phyloP scores from a whole-genome alignment of 2,797 vertebrate species.

The Hylomyscus alleni region DNA sequence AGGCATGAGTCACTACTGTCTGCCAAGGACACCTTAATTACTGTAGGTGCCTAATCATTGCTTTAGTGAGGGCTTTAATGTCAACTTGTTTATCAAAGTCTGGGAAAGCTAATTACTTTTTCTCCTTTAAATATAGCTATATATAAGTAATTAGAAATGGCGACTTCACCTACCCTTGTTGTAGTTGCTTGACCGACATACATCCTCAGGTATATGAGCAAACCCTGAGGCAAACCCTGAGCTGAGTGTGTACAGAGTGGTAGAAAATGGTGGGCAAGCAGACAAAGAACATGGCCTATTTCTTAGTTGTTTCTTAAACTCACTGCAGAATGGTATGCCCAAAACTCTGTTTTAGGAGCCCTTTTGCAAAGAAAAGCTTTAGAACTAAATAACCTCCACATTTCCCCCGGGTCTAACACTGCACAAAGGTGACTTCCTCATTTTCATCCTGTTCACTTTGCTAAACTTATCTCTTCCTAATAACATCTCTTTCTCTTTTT shows the following conservation, averaged over 20 bases:
- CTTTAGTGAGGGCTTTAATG: background rate
- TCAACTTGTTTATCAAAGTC: conserved; percentile 1
- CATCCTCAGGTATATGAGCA: background rate
- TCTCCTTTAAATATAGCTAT: background rate
- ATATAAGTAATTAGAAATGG: background rate
- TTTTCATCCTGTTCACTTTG: background rate
- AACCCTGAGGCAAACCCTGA: background rate
- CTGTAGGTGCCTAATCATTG: background rate
- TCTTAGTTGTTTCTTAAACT: background rate
- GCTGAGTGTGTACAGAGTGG: background rate
- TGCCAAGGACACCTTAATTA: background rate
- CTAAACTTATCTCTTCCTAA: conserved; percentile 11
- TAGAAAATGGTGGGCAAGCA: background rate
- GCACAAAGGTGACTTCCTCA: background rate
- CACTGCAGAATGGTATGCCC: background rate
- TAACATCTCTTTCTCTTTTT: background rate
- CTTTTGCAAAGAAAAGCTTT: background rate
- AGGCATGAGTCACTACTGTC: background rate
- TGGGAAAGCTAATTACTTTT: background rate
- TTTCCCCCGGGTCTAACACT: background rate
- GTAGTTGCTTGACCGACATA: background rate
- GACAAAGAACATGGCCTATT: background rate
- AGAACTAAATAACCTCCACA: background rate
- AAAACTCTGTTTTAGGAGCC: background rate
- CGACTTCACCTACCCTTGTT: background rate